A percentile compares a stretch with the other conserved stretches of the same genome.
phyloP scores from a whole-genome alignment of 1,140 invertebrate species.

The Drosophila guanche region DNA sequence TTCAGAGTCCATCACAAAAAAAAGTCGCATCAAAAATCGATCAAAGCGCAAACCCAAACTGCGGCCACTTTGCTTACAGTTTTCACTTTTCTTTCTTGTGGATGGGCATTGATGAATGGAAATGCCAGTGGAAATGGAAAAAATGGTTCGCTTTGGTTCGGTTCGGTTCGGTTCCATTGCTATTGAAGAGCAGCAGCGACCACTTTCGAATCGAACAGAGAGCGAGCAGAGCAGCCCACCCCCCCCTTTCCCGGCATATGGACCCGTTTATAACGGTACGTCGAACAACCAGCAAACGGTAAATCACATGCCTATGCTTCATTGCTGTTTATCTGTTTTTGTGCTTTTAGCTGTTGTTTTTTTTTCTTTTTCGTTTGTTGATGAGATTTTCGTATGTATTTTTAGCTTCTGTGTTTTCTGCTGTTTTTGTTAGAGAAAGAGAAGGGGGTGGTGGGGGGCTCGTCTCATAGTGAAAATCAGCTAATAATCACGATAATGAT shows the following conservation, averaged over 20 bases:
- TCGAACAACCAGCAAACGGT: conserved; percentile 51
- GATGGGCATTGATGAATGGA: conserved; percentile 36
- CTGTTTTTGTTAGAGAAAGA: no score
- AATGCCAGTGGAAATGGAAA: conserved; percentile 23
- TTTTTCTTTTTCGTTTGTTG: conserved; percentile 9
- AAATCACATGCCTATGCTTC: conserved; percentile 61
- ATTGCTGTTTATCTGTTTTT: conserved; percentile 15
- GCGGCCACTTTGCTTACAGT: conserved; percentile 36
- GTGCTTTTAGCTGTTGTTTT: neutral
- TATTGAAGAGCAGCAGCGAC: conserved; percentile 24
- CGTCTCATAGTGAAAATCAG: conserved; percentile 41
- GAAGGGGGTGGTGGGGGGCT: no score
- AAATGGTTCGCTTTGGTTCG: conserved; percentile 9
- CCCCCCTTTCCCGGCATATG: neutral
- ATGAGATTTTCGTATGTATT: conserved; percentile 19
- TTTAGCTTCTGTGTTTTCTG: conserved; percentile 29
- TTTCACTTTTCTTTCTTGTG: conserved; percentile 68
- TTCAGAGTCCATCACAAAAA: conserved; percentile 41
- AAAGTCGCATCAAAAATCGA: conserved; percentile 60
- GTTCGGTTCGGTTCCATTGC: conserved; percentile 33
- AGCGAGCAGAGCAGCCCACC: neutral
- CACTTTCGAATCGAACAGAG: conserved; percentile 66
- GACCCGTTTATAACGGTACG: conserved; percentile 39
- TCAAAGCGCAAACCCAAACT: conserved; percentile 1
- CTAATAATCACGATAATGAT: conserved; percentile 48